These are phyloP conservation scores for Panopea generosa DNA, from an alignment of 2,888 invertebrate species.

Conservation along the genomic window DNA sequence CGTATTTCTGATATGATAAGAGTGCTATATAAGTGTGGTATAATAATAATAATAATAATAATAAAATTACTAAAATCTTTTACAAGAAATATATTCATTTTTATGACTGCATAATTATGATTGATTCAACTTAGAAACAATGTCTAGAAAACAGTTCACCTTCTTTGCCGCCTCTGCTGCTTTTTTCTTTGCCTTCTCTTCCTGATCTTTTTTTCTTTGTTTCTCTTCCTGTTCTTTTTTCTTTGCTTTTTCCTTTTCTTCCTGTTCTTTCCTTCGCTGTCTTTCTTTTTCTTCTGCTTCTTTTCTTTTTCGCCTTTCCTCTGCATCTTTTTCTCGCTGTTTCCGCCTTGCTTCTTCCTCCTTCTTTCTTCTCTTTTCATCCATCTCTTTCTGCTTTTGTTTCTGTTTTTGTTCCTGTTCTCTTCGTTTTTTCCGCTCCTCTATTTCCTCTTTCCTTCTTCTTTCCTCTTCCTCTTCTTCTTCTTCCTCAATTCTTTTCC, in stretches of 20 bases:
- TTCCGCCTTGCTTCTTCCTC: constrained; percentile 37
- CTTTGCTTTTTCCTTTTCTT: constrained; percentile 44
- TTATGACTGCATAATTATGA: too few relatives aligned
- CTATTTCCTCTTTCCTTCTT: constrained; percentile 47
- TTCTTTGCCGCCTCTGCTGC: constrained; percentile 37
- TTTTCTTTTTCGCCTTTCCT: constrained; percentile 51
- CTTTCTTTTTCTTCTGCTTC: constrained; percentile 42
- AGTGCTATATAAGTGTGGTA: too few relatives aligned
- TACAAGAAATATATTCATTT: too few relatives aligned
- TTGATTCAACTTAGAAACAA: too few relatives aligned
- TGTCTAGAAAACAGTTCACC: too few relatives aligned
- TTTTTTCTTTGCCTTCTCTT: constrained; percentile 41
- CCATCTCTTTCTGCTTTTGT: constrained; percentile 57
- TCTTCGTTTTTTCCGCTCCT: constrained; percentile 53
- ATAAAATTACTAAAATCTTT: too few relatives aligned
- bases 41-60: too few relatives aligned
- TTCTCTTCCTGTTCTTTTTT: constrained; percentile 48
- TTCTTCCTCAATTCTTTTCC: constrained; percentile 54
- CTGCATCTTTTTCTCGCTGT: constrained; percentile 44
- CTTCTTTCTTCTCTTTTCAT: constrained; percentile 50
- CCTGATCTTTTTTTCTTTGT: constrained; percentile 39
- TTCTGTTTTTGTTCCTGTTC: constrained; percentile 59
- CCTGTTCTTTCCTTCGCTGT: constrained; percentile 32
- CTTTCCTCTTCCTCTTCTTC: constrained; percentile 61
- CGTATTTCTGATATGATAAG: too few relatives aligned